Conservation (phyloP, 2,797 vertebrate genomes). For the Sarcophilus harrisii region DNA sequence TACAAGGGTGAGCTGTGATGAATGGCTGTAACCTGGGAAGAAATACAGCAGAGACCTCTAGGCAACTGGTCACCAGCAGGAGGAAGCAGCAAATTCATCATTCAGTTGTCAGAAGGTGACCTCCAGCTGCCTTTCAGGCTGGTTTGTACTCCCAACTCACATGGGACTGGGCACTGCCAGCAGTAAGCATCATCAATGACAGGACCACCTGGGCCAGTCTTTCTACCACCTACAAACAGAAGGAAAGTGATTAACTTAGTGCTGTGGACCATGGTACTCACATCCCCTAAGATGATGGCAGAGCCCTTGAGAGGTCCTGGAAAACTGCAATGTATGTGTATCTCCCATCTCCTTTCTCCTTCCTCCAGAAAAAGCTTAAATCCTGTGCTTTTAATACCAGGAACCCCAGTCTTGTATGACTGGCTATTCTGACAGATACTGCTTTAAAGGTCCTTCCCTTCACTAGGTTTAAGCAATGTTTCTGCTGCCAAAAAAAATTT, state of each 20-base stretch:
- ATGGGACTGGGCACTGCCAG: conserved; percentile 67
- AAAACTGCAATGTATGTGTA: neutral
- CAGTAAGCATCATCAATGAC: conserved; percentile 79
- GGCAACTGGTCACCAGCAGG: conserved; percentile 82
- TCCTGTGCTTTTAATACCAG: neutral
- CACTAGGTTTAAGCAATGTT: neutral
- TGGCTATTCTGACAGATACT: neutral
- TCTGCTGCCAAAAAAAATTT: neutral
- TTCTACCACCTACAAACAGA: neutral
- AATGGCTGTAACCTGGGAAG: conserved; percentile 86
- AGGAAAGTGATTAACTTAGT: neutral
- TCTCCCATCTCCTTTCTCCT: neutral
- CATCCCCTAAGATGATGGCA: neutral
- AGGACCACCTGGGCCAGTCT: neutral
- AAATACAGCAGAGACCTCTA: conserved; percentile 89
- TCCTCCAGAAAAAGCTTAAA: neutral
- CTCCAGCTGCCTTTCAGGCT: conserved; percentile 82
- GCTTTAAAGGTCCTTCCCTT: neutral
- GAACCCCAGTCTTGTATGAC: neutral
- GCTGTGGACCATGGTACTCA: neutral
- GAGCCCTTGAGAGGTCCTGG: neutral
- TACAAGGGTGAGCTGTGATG: conserved; percentile 84
- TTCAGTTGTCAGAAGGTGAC: conserved; percentile 87
- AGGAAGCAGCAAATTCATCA: conserved; percentile 86
- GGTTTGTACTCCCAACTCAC: conserved; percentile 88